phyloP scores from a whole-genome alignment of 2,113 vertebrate genomes.

The Litocranius walleri region DNA sequence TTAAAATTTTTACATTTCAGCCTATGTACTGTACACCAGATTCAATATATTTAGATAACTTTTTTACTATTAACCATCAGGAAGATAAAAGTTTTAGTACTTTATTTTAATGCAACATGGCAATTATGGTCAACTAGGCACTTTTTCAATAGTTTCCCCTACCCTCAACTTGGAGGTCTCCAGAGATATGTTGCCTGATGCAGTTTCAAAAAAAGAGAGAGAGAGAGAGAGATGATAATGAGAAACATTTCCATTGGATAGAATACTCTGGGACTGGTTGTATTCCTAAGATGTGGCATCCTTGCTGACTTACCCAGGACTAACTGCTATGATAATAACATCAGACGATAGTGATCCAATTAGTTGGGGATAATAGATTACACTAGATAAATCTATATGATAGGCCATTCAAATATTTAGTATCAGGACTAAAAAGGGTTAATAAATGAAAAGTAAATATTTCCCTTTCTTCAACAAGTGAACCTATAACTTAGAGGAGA shows the following conservation, averaged over 20 bases:
- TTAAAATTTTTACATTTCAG: conserved; percentile 39
- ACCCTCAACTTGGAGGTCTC: background rate
- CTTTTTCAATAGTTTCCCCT: background rate
- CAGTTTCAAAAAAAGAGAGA: background rate
- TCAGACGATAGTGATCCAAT: background rate
- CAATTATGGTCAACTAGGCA: background rate
- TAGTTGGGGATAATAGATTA: background rate
- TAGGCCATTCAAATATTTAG: background rate
- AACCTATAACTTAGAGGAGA: background rate
- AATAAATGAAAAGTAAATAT: background rate
- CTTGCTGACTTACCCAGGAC: background rate
- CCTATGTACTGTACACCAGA: background rate
- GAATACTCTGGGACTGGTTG: background rate
- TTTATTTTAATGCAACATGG: background rate
- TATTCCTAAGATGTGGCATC: conserved; percentile 19
- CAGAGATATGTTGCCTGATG: background rate
- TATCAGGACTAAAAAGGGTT: background rate
- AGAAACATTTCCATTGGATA: background rate
- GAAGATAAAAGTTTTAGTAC: background rate
- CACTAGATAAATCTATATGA: background rate
- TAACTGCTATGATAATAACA: background rate
- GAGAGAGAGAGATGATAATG: background rate
- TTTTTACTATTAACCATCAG: background rate
- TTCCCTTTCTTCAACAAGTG: background rate
- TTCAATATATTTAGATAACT: background rate